phyloP scores from a whole-genome alignment of 53 echinoderm and acorn worm species.

The Apostichopus leukothele region DNA sequence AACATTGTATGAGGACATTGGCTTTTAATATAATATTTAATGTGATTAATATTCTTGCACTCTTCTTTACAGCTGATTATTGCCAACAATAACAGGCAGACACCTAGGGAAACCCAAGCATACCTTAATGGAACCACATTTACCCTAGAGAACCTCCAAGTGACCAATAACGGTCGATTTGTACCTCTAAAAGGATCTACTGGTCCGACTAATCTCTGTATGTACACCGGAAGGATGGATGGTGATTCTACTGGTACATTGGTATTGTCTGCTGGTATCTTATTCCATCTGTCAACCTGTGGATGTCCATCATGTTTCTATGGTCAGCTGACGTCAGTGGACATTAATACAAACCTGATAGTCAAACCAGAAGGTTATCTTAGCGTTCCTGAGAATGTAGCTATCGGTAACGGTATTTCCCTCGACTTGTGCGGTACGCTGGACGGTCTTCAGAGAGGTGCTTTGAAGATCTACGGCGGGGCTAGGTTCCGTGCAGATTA shows the following conservation, averaged over 20 bases:
- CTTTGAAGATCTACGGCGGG: constrained; percentile 52
- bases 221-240: constrained; percentile 13
- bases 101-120: constrained; percentile 54
- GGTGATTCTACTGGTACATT: constrained; percentile 47
- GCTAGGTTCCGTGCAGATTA: constrained; percentile 62
- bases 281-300: constrained; percentile 53
- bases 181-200: not conserved
- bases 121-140: constrained; percentile 49
- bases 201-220: constrained; percentile 18
- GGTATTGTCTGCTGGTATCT: not conserved
- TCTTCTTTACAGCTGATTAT: constrained; percentile 61
- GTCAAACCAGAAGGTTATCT: constrained; percentile 52
- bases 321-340: constrained; percentile 49
- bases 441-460: constrained; percentile 62
- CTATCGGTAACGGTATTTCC: constrained; percentile 58
- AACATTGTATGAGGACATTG: too few species aligned
- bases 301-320: constrained; percentile 62
- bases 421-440: constrained; percentile 76
- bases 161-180: constrained; percentile 48
- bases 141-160: constrained; percentile 62
- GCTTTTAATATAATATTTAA: too few species aligned
- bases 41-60: too few species aligned
- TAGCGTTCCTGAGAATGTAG: constrained; percentile 57
- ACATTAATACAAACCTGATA: constrained; percentile 54
- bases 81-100: constrained; percentile 61